A percentile compares a stretch with the other conserved stretches of the same genome.
Conservation (phyloP, 2,888 invertebrate species). For the Drosophila picticornis region DNA sequence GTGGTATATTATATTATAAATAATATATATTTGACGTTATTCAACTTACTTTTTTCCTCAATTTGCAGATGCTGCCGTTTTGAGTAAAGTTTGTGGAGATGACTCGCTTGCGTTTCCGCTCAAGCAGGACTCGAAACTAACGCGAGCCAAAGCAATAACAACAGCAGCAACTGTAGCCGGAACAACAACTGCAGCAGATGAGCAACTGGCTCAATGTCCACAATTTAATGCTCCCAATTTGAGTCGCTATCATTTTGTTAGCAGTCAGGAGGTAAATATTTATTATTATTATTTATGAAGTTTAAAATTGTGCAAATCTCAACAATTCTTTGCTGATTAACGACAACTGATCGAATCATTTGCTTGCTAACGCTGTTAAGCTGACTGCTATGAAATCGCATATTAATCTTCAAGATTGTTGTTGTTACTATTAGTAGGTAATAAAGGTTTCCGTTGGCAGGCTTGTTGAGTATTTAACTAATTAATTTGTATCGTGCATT, state of each 20-base stretch:
- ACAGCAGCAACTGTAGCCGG: not conserved
- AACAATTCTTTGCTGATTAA: not conserved
- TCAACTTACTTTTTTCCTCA: not conserved
- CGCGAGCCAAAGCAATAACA: slow-evolving; percentile 28
- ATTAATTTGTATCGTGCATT: not conserved
- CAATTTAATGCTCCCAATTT: slow-evolving; percentile 87
- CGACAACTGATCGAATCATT: not conserved
- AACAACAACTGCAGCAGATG: slow-evolving; percentile 28
- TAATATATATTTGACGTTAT: not conserved
- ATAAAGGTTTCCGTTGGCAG: not conserved
- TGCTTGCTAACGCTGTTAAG: not conserved
- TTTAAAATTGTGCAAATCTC: not conserved
- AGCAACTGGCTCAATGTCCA: slow-evolving; percentile 60
- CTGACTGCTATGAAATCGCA: not conserved
- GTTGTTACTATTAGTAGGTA: not conserved
- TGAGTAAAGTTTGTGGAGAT: slow-evolving; percentile 29
- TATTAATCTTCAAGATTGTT: not conserved
- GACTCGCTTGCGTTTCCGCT: slow-evolving; percentile 15
- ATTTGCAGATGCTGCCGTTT: slow-evolving; percentile 26
- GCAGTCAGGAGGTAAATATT: slow-evolving; percentile 86
- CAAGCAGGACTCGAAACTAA: slow-evolving; percentile 38
- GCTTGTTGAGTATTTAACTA: not conserved
- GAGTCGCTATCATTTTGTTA: slow-evolving; percentile 87
- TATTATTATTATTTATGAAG: not conserved
- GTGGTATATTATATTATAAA: not conserved